Percentiles rank a stretch among this genome's conserved stretches.
These are phyloP conservation scores for Serranus cabrilla DNA, from an alignment of 2,797 vertebrate species.

Conservation along the genomic window DNA sequence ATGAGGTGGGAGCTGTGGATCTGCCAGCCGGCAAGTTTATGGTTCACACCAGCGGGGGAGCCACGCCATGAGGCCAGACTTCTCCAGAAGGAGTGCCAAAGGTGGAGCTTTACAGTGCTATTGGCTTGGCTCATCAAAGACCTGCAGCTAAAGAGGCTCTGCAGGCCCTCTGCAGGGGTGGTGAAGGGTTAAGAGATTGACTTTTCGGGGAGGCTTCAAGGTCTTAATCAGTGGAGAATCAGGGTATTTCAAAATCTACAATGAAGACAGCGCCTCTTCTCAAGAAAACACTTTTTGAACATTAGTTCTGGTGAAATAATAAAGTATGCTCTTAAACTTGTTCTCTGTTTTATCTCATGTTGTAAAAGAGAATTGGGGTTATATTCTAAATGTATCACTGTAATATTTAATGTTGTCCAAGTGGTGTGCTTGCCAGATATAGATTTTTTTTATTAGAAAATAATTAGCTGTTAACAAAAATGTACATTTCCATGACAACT, in stretches of 20 bases:
- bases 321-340: not conserved
- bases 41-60: constrained; percentile 82
- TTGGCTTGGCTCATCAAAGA: constrained; percentile 71
- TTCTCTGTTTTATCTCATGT: not conserved
- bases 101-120: constrained; percentile 55
- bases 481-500: too few species aligned
- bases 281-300: not conserved
- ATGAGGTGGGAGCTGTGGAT: constrained; percentile 23
- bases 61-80: constrained; percentile 30
- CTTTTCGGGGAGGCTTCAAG: constrained; percentile 39
- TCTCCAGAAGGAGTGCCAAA: constrained; percentile 47
- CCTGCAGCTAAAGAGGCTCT: constrained; percentile 39
- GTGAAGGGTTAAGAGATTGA: constrained; percentile 32
- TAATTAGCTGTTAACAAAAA: not conserved
- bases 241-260: constrained; percentile 11
- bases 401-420: not conserved
- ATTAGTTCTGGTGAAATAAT: not conserved
- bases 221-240: constrained; percentile 36
- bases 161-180: constrained; percentile 39
- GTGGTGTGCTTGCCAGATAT: not conserved
- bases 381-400: not conserved
- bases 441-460: not conserved
- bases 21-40: constrained; percentile 41
- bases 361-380: not conserved
- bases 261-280: not conserved